A percentile compares a stretch with the other conserved stretches of the same genome.
Conservation (phyloP, 1,140 invertebrate genomes). For the Diuraphis noxia region DNA sequence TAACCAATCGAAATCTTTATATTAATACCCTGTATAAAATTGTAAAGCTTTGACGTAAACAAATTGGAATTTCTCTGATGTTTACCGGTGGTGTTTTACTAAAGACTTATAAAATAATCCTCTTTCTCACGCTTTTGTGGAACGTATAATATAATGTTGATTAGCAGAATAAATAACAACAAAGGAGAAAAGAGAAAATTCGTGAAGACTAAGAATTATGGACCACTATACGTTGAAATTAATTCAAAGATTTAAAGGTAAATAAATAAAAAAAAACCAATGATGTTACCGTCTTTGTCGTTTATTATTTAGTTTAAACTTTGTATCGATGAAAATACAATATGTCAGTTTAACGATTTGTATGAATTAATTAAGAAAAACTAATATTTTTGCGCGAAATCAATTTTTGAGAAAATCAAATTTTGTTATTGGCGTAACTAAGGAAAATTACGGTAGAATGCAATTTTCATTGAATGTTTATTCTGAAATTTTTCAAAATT, state of each 20-base stretch:
- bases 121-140: neutral
- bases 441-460: too few species aligned
- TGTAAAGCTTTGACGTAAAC: neutral
- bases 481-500: too few species aligned
- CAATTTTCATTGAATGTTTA: too few species aligned
- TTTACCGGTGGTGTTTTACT: neutral
- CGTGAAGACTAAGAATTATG: neutral
- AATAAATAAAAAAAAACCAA: neutral
- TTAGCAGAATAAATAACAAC: neutral
- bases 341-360: neutral
- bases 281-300: neutral
- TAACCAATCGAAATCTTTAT: neutral
- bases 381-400: too few species aligned
- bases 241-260: neutral
- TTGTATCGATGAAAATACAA: neutral
- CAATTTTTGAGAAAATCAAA: too few species aligned
- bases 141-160: slow-evolving; percentile 8
- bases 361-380: too few species aligned
- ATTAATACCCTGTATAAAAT: neutral
- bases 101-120: slow-evolving; percentile 15
- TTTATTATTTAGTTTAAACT: neutral
- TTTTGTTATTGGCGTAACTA: too few species aligned
- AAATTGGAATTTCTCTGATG: neutral
- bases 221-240: neutral
- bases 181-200: neutral